Evolutionary conservation across 2,888 invertebrate genomes (phyloP), one percentile per base, ranked within the genome.

Genomic region (Resseliella maxima): DNA sequence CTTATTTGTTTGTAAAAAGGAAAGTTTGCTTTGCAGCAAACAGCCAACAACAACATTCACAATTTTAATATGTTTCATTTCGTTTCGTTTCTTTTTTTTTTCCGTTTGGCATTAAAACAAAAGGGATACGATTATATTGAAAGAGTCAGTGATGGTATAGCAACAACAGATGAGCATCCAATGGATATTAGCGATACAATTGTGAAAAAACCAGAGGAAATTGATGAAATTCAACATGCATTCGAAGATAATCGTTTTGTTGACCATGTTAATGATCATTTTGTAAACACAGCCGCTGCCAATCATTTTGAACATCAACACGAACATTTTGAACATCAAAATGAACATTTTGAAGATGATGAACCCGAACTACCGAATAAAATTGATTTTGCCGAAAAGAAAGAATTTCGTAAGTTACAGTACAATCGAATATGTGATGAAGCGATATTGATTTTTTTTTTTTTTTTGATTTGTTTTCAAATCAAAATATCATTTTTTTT

Each of bases 321-420:
- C 31, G 86, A 72, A 24, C 35, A 35, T 21, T 31, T 38, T 21
- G 86, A 86, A 86, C 27, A 41, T n/a, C 35, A 50, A 59, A 31
- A 86, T 15, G 86, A 72, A 24, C 35, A 35, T 21, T 31, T 38
- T 21, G 86, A 86, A 86, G 50, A 41, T n/a, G 83, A 41, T 83
- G 83, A 83, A 83, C 38, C 83, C 0, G 38, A 83, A 41, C n/a
- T 46, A 50, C 38, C 50, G 36, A 86, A 85, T 31, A 46, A 86
- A 85, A 85, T 72, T 36, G 86, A 86, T 72, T 86, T 86, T 72
- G 64, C 85, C 5, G 86, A 86, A 85, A 86, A 86, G 38, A 59
- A 72, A 46, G 86, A 86, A 21, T 86, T n/a, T 31, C 38, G 86
- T 85, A 31, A 72, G 72, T 31, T 72, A 24, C 10, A 50, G 15